phyloP scores from a whole-genome alignment of 2,797 vertebrate species.

The Tachyglossus aculeatus region DNA sequence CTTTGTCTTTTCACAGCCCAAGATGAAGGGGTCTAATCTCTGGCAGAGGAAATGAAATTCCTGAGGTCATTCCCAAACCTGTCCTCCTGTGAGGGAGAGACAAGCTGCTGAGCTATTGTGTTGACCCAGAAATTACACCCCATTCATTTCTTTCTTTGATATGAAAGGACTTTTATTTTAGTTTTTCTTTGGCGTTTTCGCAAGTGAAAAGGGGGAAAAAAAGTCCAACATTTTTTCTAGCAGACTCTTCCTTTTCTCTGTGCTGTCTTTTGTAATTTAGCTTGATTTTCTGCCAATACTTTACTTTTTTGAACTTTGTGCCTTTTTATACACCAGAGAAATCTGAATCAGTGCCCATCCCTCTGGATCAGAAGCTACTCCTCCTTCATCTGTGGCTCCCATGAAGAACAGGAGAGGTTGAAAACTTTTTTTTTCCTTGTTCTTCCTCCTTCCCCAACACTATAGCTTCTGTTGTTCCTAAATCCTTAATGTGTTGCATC shows the following conservation, averaged over 20 bases:
- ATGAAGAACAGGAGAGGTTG: constrained; percentile 30
- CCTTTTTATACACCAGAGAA: constrained; percentile 59
- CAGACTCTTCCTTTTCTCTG: constrained; percentile 48
- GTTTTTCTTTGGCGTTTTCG: constrained; percentile 54
- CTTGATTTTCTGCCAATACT: constrained; percentile 62
- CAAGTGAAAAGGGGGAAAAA: not conserved
- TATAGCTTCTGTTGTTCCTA: constrained; percentile 34
- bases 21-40: not conserved
- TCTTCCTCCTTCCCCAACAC: constrained; percentile 34
- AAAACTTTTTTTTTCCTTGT: constrained; percentile 48
- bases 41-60: constrained; percentile 30
- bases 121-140: constrained; percentile 66
- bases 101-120: constrained; percentile 48
- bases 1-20: not conserved
- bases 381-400: constrained; percentile 50
- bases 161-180: constrained; percentile 60
- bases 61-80: constrained; percentile 37
- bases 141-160: constrained; percentile 65
- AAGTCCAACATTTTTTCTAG: constrained; percentile 46
- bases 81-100: constrained; percentile 21
- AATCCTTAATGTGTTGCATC: constrained; percentile 19
- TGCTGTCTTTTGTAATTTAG: constrained; percentile 65
- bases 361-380: constrained; percentile 50
- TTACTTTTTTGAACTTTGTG: constrained; percentile 46
- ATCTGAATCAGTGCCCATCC: constrained; percentile 51